phyloP scores from a whole-genome alignment of 2,113 vertebrate genomes.

The Piprites chloris region DNA sequence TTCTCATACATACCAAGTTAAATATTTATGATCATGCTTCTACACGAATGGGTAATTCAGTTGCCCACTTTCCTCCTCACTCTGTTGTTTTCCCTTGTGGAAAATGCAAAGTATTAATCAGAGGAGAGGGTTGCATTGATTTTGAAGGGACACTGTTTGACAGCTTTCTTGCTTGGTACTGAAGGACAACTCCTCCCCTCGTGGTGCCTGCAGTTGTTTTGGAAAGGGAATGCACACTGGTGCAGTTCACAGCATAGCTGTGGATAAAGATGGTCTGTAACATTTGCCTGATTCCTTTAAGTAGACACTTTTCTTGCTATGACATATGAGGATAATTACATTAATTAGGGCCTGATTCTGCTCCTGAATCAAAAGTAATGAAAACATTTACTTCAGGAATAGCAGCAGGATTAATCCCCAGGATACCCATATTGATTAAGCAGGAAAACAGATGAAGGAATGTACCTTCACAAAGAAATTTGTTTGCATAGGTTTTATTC shows the following conservation, averaged over 20 bases:
- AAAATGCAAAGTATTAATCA: slow-evolving; percentile 23
- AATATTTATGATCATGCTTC: slow-evolving; percentile 27
- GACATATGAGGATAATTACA: neutral
- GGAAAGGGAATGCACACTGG: neutral
- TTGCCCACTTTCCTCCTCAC: neutral
- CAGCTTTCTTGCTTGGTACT: slow-evolving; percentile 13
- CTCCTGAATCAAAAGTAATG: neutral
- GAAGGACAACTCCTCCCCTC: slow-evolving; percentile 33
- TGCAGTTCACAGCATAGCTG: neutral
- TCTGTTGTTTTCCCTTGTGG: neutral
- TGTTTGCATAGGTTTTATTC: neutral
- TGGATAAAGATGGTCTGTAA: neutral
- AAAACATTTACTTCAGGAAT: neutral
- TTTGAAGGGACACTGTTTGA: slow-evolving; percentile 9
- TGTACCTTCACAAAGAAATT: neutral
- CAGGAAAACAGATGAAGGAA: neutral
- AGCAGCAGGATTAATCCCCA: neutral
- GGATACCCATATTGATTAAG: neutral
- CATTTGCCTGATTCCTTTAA: neutral
- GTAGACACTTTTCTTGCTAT: neutral
- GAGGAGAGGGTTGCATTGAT: slow-evolving; percentile 20
- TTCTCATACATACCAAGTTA: neutral
- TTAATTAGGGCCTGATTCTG: neutral
- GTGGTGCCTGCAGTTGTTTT: neutral
- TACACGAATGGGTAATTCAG: slow-evolving; percentile 1